Evolutionary conservation across 2,888 invertebrate species (phyloP), one percentile per base, ranked within the genome.

Genomic region (Thera britannica): DNA sequence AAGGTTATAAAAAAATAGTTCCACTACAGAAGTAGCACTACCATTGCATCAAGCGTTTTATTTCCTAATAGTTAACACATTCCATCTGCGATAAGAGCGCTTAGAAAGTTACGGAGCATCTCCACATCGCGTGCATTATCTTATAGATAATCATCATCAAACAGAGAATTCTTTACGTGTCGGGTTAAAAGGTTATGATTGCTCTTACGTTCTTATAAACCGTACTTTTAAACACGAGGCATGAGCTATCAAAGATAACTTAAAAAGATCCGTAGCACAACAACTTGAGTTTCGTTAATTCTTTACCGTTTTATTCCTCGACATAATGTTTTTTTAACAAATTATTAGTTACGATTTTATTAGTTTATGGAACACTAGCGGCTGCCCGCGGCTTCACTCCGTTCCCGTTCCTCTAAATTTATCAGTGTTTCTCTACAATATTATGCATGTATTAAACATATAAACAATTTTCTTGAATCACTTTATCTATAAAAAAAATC

Each of bases 161-260:
- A 68, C 65, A 71, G 74, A 74, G 75, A 79, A 77, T 68, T 71
- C 61, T 67, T 73, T 78, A 81, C 84, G 85, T 85, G 85, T 75
- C 71, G 77, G 83, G 85, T 83, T 77, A 81, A 82, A 81, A 81
- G 83, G 80, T 83, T 76, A 65, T 48, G 62, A 66, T 69, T 72
- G 65, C 67, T 72, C 63, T 70, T 71, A 62, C 61, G 49, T 64
- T 65, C 38, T 70, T 58, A 23, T 58, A 65, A 62, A 65, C 62
- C 62, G 51, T 62, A 59, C 65, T 65, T 52, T 57, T 23, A 35
- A 59, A 65, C 55, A 65, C 65, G 58, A 62, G 51, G 56, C 35
- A 48, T n/a, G 35, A 5, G 44, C 2, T 9, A 9, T 46, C 6
- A 46, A 46, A 46, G 44, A 46, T 2, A 41, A 41, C 41, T 41